Base-by-base conservation (phyloP, 2,888 invertebrate genomes). In the Thysanoteuthis rhombus region DNA sequence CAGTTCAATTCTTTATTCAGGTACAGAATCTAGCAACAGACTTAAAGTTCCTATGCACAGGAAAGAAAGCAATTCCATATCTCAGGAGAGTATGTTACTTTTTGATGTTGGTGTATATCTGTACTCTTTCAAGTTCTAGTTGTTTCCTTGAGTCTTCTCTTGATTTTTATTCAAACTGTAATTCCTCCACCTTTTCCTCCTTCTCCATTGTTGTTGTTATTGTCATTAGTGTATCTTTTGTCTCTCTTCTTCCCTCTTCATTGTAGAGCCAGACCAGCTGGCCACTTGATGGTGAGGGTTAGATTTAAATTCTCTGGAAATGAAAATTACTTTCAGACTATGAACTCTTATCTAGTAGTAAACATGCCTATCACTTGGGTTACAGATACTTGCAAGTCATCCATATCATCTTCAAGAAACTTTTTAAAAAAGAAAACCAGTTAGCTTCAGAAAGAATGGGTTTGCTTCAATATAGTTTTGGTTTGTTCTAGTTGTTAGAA, bases 21-120 rank as follows among this genome's bases (percentile, higher is more conserved):
- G 75, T 75, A 75, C 75, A 75, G 75, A 75, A 75, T 75, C 75
- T 75, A 75, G 75, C 75, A 75, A 75, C 75, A 75, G 75, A 75
- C 75, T 75, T 75, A 75, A 75, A 75, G 75, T 75, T 75, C 75
- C 75, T 75, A 75, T 75, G 75, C 75, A 75, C 75, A 75, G 75
- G 75, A 75, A 75, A 75, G 75, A 75, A 75, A 75, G 75, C 75
- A 75, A 75, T 75, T 75, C 75, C 75, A 75, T 75, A 75, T 75
- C 75, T 75, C 75, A 75, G 75, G 75, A 75, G 75, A 75, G 75
- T 75, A 75, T 75, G 75, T 75, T 58, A 75, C 75, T 75, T 75
- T 75, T 75, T 75, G 75, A 75, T 75, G 75, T 75, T 75, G 75
- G 75, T 75, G 75, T 75, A 16, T 75, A n/a, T 75, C 75, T 75